Base-by-base conservation (phyloP, 2,888 invertebrate genomes). In the Fissipunctia ypsillon region DNA sequence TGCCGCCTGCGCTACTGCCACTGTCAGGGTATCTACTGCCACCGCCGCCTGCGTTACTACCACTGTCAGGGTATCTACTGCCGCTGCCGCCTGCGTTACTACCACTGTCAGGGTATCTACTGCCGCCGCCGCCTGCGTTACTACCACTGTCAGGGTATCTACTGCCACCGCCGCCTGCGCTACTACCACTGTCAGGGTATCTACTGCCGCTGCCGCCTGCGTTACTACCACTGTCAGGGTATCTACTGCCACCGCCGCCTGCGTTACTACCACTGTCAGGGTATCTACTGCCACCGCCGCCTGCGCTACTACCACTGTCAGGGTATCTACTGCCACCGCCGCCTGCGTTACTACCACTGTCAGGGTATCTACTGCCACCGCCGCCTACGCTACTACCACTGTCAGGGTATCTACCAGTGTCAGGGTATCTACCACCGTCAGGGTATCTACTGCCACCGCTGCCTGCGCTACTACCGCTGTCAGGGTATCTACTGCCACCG, bases 281-380 rank as follows among this genome's bases (percentile, higher is more conserved):
- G 25, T 67, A 48, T 31, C 41, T 60, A 41, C 73, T 25, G n/a
- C n/a, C n/a, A n/a, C n/a, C n/a, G n/a, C n/a, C n/a, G n/a, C n/a
- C n/a, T n/a, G n/a, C n/a, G n/a, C n/a, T n/a, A n/a, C n/a, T 60
- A 65, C 65, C 31, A 22, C 14, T 38, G 0, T 45, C 45, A 5
- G 76, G 76, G 25, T 67, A 48, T 31, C 41, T 60, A 41, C 73
- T 25, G n/a, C n/a, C n/a, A n/a, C n/a, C n/a, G n/a, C n/a, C n/a
- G n/a, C n/a, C n/a, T n/a, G n/a, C n/a, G n/a, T n/a, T n/a, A n/a
- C n/a, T 60, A 65, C 65, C 31, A 22, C 14, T 38, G 0, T 45
- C 45, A 5, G 76, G 76, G 25, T 67, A 48, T 31, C 41, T 60
- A 41, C 73, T 25, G n/a, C n/a, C 45, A 3, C 14, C 7, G 14